A percentile compares a stretch with the other conserved stretches of the same genome.
Conservation (phyloP, 2,888 invertebrate species). For the Nomada fabriciana region DNA sequence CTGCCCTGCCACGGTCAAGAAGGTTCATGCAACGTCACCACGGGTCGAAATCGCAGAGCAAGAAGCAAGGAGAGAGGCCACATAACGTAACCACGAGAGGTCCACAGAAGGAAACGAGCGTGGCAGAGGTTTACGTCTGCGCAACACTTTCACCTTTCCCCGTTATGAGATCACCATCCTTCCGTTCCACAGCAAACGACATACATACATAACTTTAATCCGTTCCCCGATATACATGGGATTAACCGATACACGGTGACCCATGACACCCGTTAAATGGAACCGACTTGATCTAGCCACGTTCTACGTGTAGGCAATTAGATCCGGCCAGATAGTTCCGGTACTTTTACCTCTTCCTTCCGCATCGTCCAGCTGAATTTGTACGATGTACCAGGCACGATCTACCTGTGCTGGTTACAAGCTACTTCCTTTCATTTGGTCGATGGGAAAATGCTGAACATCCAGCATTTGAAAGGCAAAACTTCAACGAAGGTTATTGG, state of each 20-base stretch:
- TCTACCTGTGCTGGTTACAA: neutral
- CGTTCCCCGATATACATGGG: constrained; percentile 23
- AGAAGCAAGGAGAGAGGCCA: constrained; percentile 19
- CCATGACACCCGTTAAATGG: constrained; percentile 5
- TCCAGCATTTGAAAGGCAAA: neutral
- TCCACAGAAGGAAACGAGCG: constrained; percentile 73
- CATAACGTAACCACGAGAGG: constrained; percentile 81
- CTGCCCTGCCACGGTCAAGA: constrained; percentile 48
- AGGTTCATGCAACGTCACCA: constrained; percentile 3
- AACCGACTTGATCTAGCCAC: neutral
- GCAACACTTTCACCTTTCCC: constrained; percentile 83
- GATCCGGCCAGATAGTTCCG: neutral
- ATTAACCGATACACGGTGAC: constrained; percentile 1
- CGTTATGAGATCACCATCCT: constrained; percentile 82
- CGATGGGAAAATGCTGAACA: constrained; percentile 19
- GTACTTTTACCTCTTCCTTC: constrained; percentile 14
- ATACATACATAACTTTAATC: constrained; percentile 50
- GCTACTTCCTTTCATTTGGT: neutral
- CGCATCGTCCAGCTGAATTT: constrained; percentile 2
- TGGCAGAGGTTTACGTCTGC: constrained; percentile 66
- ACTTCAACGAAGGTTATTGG: neutral
- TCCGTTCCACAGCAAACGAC: constrained; percentile 41
- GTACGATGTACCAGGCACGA: neutral
- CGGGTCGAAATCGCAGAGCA: constrained; percentile 1
- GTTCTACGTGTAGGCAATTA: neutral